Evolutionary conservation across 1,140 invertebrate species (phyloP), one percentile per base, ranked within the genome.

Genomic region (Cyphomyrmex costatus): DNA sequence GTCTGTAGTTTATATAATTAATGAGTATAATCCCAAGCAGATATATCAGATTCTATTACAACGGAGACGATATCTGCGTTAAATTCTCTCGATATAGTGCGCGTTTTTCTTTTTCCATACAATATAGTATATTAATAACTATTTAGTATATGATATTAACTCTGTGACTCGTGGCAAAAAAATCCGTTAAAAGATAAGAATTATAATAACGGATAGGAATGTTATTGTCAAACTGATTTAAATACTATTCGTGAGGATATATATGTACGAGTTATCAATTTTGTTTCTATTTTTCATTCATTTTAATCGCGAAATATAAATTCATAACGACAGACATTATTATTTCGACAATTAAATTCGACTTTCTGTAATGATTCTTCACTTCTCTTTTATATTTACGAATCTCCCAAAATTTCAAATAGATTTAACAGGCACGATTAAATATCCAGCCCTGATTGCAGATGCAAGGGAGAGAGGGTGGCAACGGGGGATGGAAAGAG

Each of bases 401-500:
- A 24, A 24, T 2, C 24, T 56, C 14, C 14, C 4, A 56, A 56
- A 56, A 56, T 66, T 33, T 19, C 6, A 61, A 7, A 24, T 42
- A n/a, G 19, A n/a, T 56, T 0, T 10, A 24, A 61, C 24, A 77
- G 21, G 19, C 14, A n/a, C n/a, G n/a, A 10, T 56, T n/a, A 7
- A 10, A 60, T 42, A 74, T 33, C 53, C 79, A 53, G 14, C 53
- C 68, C 79, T 83, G 79, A 60, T 83, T 42, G 46, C 42, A 74
- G 68, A 19, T 30, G 24, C 19, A 33, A 60, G 36, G 27, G 60
- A 73, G 46, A 53, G 36, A 24, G 53, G 66, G 33, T 36, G 66
- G 56, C n/a, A 68, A 73, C 19, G 24, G 24, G 42, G 42, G 56
- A 49, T 42, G 66, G 56, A 27, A 68, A 73, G 66, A 46, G 36